Percentiles rank a stretch among this genome's conserved stretches.
These are phyloP conservation scores for Heliconius hortense DNA, from an alignment of 2,888 invertebrate species.

Conservation along the genomic window DNA sequence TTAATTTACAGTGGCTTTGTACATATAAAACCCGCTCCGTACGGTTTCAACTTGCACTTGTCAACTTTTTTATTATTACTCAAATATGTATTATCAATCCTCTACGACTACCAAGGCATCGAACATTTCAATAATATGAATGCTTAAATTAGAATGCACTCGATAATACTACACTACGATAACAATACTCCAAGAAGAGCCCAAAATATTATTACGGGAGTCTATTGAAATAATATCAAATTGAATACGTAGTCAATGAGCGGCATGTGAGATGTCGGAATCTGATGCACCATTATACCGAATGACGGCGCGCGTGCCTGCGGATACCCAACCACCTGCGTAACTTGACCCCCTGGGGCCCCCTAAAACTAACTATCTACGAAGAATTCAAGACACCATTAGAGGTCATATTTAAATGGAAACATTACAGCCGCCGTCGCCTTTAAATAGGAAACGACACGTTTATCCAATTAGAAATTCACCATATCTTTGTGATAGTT, in stretches of 20 bases:
- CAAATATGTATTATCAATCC: no score
- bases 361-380: conserved; percentile 44
- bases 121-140: neutral
- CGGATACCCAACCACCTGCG: conserved; percentile 53
- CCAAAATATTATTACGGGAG: conserved; percentile 66
- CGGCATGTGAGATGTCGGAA: conserved; percentile 56
- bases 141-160: neutral
- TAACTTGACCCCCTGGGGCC: conserved; percentile 48
- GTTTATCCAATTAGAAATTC: conserved; percentile 83
- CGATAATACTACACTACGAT: neutral
- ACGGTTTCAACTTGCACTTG: no score
- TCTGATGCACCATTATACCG: conserved; percentile 73
- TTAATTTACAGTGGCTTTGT: neutral
- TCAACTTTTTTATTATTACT: no score
- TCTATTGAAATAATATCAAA: conserved; percentile 53
- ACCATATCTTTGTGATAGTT: conserved; percentile 83
- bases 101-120: neutral
- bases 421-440: conserved; percentile 72
- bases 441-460: conserved; percentile 83
- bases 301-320: conserved; percentile 79
- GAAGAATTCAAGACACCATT: conserved; percentile 49
- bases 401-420: conserved; percentile 67
- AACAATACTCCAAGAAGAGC: neutral
- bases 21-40: neutral
- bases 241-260: conserved; percentile 76